Evolutionary conservation across 2,888 invertebrate species (phyloP).

Genomic region (Frankliniella fusca): DNA sequence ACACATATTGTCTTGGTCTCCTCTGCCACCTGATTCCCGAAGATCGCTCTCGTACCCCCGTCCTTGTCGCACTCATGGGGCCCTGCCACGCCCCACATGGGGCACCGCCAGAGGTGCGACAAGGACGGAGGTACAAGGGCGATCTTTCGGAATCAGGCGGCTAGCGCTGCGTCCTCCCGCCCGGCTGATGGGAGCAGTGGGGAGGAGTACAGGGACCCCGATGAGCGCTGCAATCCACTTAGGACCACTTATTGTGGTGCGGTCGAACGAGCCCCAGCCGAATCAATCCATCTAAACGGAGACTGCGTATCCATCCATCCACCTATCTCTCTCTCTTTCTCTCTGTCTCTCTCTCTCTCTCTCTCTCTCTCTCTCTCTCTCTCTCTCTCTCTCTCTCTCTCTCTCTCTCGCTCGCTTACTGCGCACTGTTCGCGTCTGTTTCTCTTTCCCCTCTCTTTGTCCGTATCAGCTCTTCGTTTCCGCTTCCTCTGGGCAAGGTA

Average conservation of each 20-base stretch:
- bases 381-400: not conserved
- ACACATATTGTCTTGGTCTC: no score
- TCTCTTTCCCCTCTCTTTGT: not conserved
- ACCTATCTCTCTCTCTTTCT: not conserved
- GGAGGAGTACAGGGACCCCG: not conserved
- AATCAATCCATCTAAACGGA: not conserved
- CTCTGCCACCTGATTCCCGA: no score
- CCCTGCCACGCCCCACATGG: no score
- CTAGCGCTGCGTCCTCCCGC: not conserved
- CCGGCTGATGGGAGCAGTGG: not conserved
- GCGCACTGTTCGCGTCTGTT: no score
- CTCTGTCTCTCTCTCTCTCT: not conserved
- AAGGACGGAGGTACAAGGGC: no score
- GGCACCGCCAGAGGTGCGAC: no score
- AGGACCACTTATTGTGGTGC: constrained; percentile 3
- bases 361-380: constrained; percentile 1
- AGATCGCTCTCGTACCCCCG: no score
- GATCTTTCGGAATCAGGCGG: no score
- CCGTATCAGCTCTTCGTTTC: not conserved
- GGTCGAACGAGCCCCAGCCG: not conserved
- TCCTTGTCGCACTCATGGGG: no score
- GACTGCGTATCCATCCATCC: not conserved
- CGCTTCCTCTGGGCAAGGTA: not conserved
- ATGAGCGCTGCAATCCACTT: constrained; percentile 8
- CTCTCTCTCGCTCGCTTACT: no score